Evolutionary conservation across 1,140 invertebrate species (phyloP).

Genomic region (Philotrypesis tridentata): DNA sequence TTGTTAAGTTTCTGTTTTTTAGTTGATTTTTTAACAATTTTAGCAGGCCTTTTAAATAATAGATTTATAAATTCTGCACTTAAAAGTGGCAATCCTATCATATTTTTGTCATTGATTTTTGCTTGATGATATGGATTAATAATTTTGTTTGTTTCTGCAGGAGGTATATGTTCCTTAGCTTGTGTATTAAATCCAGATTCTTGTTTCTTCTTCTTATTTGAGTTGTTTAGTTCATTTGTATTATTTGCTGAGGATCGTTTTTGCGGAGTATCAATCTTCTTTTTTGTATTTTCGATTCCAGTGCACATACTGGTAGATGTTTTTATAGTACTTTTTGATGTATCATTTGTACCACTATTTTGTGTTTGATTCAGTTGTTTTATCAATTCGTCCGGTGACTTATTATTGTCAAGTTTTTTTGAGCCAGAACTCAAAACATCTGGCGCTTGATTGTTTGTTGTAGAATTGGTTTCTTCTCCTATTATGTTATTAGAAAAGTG

Average conservation of each 20-base stretch:
- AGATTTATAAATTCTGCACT: constrained; percentile 17
- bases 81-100: constrained; percentile 13
- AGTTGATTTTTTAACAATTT: not conserved
- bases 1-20: not conserved
- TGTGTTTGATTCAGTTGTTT: not conserved
- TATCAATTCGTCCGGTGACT: not conserved
- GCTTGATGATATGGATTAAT: constrained; percentile 13
- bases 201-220: constrained; percentile 3
- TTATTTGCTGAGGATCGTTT: not conserved
- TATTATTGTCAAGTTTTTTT: not conserved
- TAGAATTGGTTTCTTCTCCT: not conserved
- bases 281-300: not conserved
- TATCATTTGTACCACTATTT: not conserved
- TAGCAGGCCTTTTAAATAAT: not conserved
- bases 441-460: not conserved
- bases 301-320: not conserved
- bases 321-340: not conserved
- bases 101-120: not conserved
- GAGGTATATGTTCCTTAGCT: not conserved
- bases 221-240: not conserved
- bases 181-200: not conserved
- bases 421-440: not conserved
- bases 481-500: constrained; percentile 56
- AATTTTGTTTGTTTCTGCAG: not conserved
- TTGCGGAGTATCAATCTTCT: not conserved